Percentiles rank a stretch among this genome's conserved stretches.
Evolutionary conservation across 2,888 invertebrate species (phyloP).

Genomic region (Parasteatoda lunata): DNA sequence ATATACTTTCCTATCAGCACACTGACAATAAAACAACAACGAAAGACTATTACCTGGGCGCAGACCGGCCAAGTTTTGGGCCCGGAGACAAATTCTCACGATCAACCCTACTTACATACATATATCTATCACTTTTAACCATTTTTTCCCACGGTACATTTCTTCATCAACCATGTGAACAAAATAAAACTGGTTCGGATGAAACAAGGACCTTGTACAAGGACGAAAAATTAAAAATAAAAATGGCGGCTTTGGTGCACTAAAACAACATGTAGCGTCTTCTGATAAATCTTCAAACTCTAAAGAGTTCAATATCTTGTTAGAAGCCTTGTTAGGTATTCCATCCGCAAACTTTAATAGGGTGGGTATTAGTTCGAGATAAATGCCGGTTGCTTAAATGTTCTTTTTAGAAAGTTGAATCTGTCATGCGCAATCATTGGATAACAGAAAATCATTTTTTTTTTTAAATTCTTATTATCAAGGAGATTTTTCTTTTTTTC

Average conservation of each 20-base stretch:
- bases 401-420: slow-evolving; percentile 1
- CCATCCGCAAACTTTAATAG: slow-evolving; percentile 40
- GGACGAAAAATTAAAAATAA: slow-evolving; percentile 46
- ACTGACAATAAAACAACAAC: neutral
- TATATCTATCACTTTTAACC: slow-evolving; percentile 30
- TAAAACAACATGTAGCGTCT: slow-evolving; percentile 9
- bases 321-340: slow-evolving; percentile 51
- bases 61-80: slow-evolving; percentile 8
- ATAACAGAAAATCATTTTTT: too few relatives aligned
- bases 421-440: too few relatives aligned
- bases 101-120: slow-evolving; percentile 18
- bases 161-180: slow-evolving; percentile 26
- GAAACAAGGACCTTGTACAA: slow-evolving; percentile 52
- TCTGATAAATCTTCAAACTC: neutral
- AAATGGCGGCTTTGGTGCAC: slow-evolving; percentile 10
- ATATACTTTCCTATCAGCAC: neutral
- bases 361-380: slow-evolving; percentile 44
- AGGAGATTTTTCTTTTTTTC: too few relatives aligned
- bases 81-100: slow-evolving; percentile 63
- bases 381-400: slow-evolving; percentile 53
- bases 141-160: slow-evolving; percentile 52
- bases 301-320: slow-evolving; percentile 18
- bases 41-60: neutral
- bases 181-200: slow-evolving; percentile 38
- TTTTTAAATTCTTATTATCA: too few relatives aligned